These are phyloP conservation scores for Leptinotarsa rubiginosa DNA, from an alignment of 2,888 invertebrate species.

Conservation along the genomic window DNA sequence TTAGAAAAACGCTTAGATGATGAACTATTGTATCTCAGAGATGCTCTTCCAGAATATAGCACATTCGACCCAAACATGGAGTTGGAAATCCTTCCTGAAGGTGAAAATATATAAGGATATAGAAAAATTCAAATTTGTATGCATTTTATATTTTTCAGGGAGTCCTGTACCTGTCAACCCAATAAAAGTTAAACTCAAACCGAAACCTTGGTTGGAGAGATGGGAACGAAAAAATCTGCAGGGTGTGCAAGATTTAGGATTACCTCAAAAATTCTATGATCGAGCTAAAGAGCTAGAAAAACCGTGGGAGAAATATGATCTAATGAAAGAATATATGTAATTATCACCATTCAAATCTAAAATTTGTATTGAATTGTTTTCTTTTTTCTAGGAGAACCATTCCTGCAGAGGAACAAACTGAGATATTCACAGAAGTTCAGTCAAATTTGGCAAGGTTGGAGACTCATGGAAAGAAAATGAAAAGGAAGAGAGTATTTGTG, in stretches of 20 bases:
- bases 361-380: neutral
- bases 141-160: slow-evolving; percentile 45
- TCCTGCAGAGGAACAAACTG: slow-evolving; percentile 87
- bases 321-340: slow-evolving; percentile 92
- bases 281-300: slow-evolving; percentile 72
- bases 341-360: slow-evolving; percentile 34
- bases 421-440: slow-evolving; percentile 87
- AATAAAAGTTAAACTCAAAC: slow-evolving; percentile 76
- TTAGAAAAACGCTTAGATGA: slow-evolving; percentile 94
- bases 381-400: slow-evolving; percentile 76
- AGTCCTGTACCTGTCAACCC: slow-evolving; percentile 61
- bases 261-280: slow-evolving; percentile 60
- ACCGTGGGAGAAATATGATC: slow-evolving; percentile 91
- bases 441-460: slow-evolving; percentile 80
- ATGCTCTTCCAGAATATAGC: slow-evolving; percentile 91
- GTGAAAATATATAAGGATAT: slow-evolving; percentile 55
- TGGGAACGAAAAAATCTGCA: slow-evolving; percentile 86
- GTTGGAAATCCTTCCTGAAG: slow-evolving; percentile 81
- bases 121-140: neutral
- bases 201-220: slow-evolving; percentile 89
- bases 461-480: slow-evolving; percentile 72
- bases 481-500: slow-evolving; percentile 72
- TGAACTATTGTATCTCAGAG: slow-evolving; percentile 87
- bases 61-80: slow-evolving; percentile 95
- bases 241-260: slow-evolving; percentile 71